Evolutionary conservation across 2,888 invertebrate genomes (phyloP).

Genomic region (Scelioninae gen. 1): DNA sequence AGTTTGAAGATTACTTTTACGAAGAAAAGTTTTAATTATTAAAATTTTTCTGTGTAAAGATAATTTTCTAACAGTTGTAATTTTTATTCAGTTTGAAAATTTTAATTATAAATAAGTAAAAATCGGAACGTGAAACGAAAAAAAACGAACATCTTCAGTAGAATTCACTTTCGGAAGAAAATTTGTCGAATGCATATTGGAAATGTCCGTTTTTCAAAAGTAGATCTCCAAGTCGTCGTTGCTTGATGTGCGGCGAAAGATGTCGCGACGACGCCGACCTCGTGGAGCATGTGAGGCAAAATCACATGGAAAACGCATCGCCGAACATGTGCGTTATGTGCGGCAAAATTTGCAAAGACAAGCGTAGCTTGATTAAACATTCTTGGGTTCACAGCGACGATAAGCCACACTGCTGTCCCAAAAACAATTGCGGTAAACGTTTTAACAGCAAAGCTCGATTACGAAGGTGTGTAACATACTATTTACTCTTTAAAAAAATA

Average conservation of each 20-base stretch:
- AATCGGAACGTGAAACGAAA: no score
- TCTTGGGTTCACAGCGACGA: conserved; percentile 89
- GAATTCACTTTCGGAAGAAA: conserved; percentile 61
- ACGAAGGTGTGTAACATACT: conserved; percentile 79
- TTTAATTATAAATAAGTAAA: no score
- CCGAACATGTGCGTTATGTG: conserved; percentile 88
- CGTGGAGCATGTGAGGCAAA: conserved; percentile 87
- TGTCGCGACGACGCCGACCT: conserved; percentile 87
- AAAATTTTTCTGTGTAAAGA: no score
- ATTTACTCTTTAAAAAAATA: neutral
- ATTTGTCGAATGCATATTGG: conserved; percentile 62
- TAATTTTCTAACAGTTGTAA: no score
- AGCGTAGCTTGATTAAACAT: conserved; percentile 88
- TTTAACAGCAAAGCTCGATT: conserved; percentile 89
- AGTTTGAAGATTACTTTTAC: no score
- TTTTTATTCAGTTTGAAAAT: no score
- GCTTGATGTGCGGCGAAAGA: conserved; percentile 88
- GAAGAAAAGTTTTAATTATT: no score
- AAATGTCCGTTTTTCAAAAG: conserved; percentile 71
- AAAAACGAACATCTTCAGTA: conserved; percentile 26
- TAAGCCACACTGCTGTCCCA: conserved; percentile 87
- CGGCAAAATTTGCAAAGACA: conserved; percentile 89
- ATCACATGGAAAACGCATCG: conserved; percentile 87
- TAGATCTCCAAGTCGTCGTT: conserved; percentile 85
- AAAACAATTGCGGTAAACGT: conserved; percentile 87